Base-by-base conservation (phyloP, 2,888 invertebrate genomes). In the Yponomeuta sedellus region DNA sequence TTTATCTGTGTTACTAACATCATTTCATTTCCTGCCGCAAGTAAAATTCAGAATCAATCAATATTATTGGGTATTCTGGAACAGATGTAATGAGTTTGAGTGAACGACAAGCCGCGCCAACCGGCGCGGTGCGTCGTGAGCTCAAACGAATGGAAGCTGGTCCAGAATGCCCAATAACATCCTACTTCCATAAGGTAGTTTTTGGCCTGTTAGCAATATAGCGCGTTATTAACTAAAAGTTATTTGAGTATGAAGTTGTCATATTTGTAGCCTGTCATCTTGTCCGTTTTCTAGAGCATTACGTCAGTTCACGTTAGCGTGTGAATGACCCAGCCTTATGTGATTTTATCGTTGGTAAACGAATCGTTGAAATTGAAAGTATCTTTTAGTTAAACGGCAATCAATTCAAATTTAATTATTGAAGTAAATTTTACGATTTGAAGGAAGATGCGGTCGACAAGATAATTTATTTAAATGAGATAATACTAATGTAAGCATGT, bases 191-290 rank as follows among this genome's bases (percentile, higher is more conserved):
- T 20, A 59, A 22, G 6, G 25, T 59, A 10, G 22, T 12, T 12
- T 22, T 59, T 59, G 59, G 11, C 12, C 10, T 22, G 25, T 25
- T 12, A 59, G 59, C 11, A 39, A 34, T 34, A 19, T 1, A 3
- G 2, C 34, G 40, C 28, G 40, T 34, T 8, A 34, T 34, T 8
- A 8, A 34, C 34, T 34, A 19, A 39, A n/a, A 34, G 19, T 34
- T 16, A 34, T n/a, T 39, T 62, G 62, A 40, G 34, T 28, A 39
- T n/a, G 62, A n/a, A 39, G 28, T 28, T 62, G 62, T 39, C 8
- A 62, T 39, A 62, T 28, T 28, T 12, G 44, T 52, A 52, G 16
- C 16, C 4, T 16, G 44, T 12, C 16, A 16, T 52, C 44, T 52
- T 12, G 12, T 52, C 44, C 12, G 44, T 52, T 16, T 52, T 52